These are phyloP conservation scores for Lucifuga dentata DNA, from an alignment of 2,113 vertebrate species.

Conservation along the genomic window DNA sequence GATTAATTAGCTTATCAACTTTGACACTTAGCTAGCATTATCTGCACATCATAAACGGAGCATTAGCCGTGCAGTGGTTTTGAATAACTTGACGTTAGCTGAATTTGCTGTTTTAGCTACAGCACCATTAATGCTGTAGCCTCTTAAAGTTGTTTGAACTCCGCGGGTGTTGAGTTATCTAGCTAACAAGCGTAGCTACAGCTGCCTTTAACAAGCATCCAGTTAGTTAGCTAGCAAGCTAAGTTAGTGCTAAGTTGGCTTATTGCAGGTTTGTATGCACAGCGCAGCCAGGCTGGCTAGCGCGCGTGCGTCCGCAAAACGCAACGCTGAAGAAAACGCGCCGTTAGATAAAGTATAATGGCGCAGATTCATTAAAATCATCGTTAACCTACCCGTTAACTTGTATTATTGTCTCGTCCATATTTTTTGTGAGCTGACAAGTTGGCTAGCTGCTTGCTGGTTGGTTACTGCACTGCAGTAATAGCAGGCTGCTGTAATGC, in stretches of 20 bases:
- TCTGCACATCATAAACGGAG: background rate
- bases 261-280: conserved; percentile 46
- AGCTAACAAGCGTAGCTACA: conserved; percentile 9
- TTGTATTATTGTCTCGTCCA: conserved; percentile 67
- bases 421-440: conserved; percentile 50
- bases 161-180: conserved; percentile 1
- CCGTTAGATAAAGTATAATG: too few relatives aligned
- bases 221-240: conserved; percentile 39
- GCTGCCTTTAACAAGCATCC: conserved; percentile 1
- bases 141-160: conserved; percentile 39
- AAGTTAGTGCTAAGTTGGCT: conserved; percentile 58
- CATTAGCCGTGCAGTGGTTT: background rate
- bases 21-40: conserved; percentile 3
- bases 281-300: conserved; percentile 5
- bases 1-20: background rate
- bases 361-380: background rate
- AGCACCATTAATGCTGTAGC: background rate
- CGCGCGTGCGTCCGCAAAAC: background rate
- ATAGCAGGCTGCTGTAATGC: conserved; percentile 25
- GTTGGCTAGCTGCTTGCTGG: conserved; percentile 59
- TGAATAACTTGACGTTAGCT: background rate
- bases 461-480: conserved; percentile 75
- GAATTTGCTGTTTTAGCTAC: conserved; percentile 26
- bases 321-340: background rate
- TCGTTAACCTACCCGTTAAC: conserved; percentile 66